Evolutionary conservation across 2,888 invertebrate genomes (phyloP).

Genomic region (Philereme vetulata): DNA sequence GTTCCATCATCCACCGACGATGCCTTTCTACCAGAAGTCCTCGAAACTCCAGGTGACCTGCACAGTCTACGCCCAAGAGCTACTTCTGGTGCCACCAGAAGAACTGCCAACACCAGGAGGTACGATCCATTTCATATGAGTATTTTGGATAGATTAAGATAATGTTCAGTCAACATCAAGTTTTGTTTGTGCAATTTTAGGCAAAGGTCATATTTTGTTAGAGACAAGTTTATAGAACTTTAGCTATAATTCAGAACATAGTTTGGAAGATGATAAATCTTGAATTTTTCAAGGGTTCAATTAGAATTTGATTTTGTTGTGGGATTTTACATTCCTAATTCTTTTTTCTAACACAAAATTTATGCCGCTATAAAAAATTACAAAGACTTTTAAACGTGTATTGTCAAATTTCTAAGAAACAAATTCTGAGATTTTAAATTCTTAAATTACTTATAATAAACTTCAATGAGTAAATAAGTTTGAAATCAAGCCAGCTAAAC

Average conservation of each 20-base stretch:
- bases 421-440: neutral
- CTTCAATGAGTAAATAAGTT: constrained; percentile 13
- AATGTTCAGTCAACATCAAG: neutral
- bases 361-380: too few relatives aligned
- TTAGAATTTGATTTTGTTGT: too few relatives aligned
- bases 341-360: too few relatives aligned
- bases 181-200: neutral
- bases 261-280: too few relatives aligned
- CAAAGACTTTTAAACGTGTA: neutral
- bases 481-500: constrained; percentile 36
- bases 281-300: too few relatives aligned
- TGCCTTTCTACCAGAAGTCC: constrained; percentile 74
- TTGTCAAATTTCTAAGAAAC: neutral
- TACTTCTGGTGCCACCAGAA: constrained; percentile 72
- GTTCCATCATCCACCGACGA: constrained; percentile 72
- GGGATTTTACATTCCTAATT: too few relatives aligned
- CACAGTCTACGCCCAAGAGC: constrained; percentile 69
- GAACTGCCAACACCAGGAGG: constrained; percentile 77
- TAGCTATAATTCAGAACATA: neutral
- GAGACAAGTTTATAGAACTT: neutral
- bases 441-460: constrained; percentile 8
- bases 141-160: too few relatives aligned
- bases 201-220: neutral
- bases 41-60: constrained; percentile 62
- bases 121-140: constrained; percentile 38